Conservation (phyloP, 2,888 invertebrate genomes). For the Drosophila atroscutellata region DNA sequence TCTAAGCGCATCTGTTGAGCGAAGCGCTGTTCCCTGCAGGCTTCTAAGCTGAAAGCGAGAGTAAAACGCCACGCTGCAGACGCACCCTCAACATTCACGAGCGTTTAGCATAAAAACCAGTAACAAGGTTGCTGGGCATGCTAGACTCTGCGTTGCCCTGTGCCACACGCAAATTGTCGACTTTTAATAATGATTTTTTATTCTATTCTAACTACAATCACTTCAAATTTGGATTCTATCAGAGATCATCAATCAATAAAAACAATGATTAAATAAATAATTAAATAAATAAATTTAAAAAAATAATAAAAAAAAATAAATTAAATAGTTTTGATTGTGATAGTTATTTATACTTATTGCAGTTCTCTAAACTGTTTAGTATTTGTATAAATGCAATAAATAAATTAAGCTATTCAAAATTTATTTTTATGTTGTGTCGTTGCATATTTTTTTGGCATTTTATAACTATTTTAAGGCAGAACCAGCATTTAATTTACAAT, state of each 20-base stretch:
- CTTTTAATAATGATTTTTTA: background rate
- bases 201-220: too few relatives aligned
- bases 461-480: background rate
- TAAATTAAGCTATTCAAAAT: background rate
- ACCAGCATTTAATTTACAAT: background rate
- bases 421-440: too few relatives aligned
- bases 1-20: slow-evolving; percentile 74
- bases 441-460: background rate
- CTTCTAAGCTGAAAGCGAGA: slow-evolving; percentile 72
- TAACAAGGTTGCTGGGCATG: background rate
- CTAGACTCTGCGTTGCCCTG: slow-evolving; percentile 24
- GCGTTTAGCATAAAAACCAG: slow-evolving; percentile 31
- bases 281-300: background rate
- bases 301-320: too few relatives aligned
- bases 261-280: background rate
- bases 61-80: slow-evolving; percentile 51
- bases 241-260: background rate
- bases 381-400: background rate
- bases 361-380: too few relatives aligned
- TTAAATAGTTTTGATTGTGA: background rate
- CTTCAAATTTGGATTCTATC: background rate
- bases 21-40: slow-evolving; percentile 37
- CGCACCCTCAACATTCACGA: slow-evolving; percentile 50
- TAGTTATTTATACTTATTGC: background rate
- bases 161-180: background rate